Conservation (phyloP, 2,113 vertebrate species). For the Xiphophorus maculatus region DNA sequence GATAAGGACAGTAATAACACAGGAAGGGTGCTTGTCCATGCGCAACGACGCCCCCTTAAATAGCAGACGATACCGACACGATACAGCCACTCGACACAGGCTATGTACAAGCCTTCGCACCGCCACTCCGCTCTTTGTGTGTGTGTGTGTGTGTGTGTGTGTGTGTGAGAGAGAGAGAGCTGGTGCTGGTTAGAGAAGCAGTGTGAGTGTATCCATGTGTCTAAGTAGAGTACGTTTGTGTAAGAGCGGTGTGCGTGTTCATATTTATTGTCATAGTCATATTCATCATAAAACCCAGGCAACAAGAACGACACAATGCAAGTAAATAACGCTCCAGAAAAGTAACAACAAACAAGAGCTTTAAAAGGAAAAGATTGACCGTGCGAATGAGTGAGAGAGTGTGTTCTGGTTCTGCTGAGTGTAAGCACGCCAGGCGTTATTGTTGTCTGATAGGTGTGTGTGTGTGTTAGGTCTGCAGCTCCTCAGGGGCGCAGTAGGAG, state of each 20-base stretch:
- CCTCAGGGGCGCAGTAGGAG: constrained; percentile 94
- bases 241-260: constrained; percentile 46
- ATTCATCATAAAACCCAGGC: constrained; percentile 74
- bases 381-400: constrained; percentile 17
- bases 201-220: constrained; percentile 32
- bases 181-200: constrained; percentile 58
- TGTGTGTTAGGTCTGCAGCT: constrained; percentile 85
- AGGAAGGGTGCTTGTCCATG: constrained; percentile 74
- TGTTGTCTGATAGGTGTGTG: constrained; percentile 28
- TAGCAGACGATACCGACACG: constrained; percentile 74
- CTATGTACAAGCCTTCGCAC: constrained; percentile 72
- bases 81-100: constrained; percentile 74
- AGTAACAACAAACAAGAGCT: constrained; percentile 76
- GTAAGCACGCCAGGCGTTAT: constrained; percentile 33
- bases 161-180: constrained; percentile 22
- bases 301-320: constrained; percentile 74
- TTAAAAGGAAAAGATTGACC: constrained; percentile 62
- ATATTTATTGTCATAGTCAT: constrained; percentile 63
- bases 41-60: constrained; percentile 65
- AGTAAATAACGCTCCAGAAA: constrained; percentile 69
- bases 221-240: constrained; percentile 11
- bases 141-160: constrained; percentile 39
- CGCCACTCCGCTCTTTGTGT: constrained; percentile 37
- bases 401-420: constrained; percentile 40
- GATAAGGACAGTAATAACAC: constrained; percentile 70